Percentiles rank a stretch among this genome's conserved stretches.
phyloP scores from a whole-genome alignment of 2,797 vertebrate genomes.

The Bryconaethiops microstoma region DNA sequence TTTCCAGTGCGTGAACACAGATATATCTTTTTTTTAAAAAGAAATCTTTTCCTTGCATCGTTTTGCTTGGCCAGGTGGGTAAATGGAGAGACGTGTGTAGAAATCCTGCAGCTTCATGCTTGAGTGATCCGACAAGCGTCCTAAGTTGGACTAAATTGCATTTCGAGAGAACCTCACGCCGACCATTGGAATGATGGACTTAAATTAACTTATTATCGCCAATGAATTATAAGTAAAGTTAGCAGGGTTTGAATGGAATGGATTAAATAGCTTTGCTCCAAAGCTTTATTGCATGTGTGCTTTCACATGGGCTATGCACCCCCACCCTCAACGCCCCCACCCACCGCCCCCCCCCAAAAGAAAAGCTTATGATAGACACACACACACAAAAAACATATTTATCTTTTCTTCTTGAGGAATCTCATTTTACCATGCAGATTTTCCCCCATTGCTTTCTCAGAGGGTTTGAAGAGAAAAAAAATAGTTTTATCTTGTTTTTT shows the following conservation, averaged over 20 bases:
- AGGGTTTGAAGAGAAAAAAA: conserved; percentile 57
- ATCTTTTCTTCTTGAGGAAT: conserved; percentile 62
- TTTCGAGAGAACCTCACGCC: conserved; percentile 46
- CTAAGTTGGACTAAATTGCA: conserved; percentile 54
- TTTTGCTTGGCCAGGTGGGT: conserved; percentile 22
- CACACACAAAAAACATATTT: conserved; percentile 57
- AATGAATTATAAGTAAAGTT: conserved; percentile 61
- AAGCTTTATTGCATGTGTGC: conserved; percentile 61
- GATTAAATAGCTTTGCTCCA: conserved; percentile 59
- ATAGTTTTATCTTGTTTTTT: conserved; percentile 66
- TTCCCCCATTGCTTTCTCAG: conserved; percentile 51
- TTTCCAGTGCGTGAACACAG: conserved; percentile 2
- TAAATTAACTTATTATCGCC: conserved; percentile 56
- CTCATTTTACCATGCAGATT: conserved; percentile 66
- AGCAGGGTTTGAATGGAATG: conserved; percentile 60
- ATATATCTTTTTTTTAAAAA: conserved; percentile 9
- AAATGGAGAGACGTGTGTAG: conserved; percentile 29
- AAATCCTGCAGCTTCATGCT: conserved; percentile 29
- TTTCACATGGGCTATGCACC: conserved; percentile 55
- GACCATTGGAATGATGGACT: conserved; percentile 52
- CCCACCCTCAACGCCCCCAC: conserved; percentile 23
- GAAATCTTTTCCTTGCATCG: conserved; percentile 4
- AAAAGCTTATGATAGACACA: conserved; percentile 54
- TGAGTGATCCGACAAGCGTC: conserved; percentile 42
- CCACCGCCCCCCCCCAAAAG: conserved; percentile 40